Base-by-base conservation (phyloP, 2,113 vertebrate genomes). In the Lophura nycthemera region DNA sequence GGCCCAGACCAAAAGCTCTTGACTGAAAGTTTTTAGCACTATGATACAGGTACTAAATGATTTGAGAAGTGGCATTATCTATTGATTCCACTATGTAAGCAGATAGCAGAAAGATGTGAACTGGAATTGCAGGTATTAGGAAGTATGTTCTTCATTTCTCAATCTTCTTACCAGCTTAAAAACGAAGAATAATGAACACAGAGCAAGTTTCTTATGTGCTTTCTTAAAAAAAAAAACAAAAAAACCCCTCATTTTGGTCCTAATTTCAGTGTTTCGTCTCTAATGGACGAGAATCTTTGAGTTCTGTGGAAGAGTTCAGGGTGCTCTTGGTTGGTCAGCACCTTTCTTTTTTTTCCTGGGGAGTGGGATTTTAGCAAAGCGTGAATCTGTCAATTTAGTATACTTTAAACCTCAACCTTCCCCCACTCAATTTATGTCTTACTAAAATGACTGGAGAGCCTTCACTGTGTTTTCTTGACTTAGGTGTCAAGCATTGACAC, bases 21-120 rank as follows among this genome's bases (percentile, higher is more conserved):
- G 7, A 32, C 21, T 82, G 67, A 36, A 47, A 13, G 4, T 13
- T 82, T 84, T 72, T 42, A 83, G 29, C 12, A 52, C 32, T 64
- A 2, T 42, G 14, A 10, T 81, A 34, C 0, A 0, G 40, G 19
- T 83, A 57, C 19, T 65, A 42, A 76, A 43, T 43, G 15, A 77
- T 6, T 74, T 80, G 38, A 77, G 88, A 92, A 73, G 29, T 43
- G 40, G 1, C 76, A 21, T 59, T 74, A 25, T 50, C 42, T 81
- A 38, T 27, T 83, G 30, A 61, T 73, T 17, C 54, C 72, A 9
- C 32, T 20, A 29, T 59, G 59, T 38, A 73, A 79, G 81, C 12
- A 61, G 32, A 27, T 40, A 20, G 9, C 25, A n/a, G 11, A 61
- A 86, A 52, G 10, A 80, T 74, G 45, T 34, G 36, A 90, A 42